Evolutionary conservation across 2,888 invertebrate genomes (phyloP).

Genomic region (Epicampocera succincta): DNA sequence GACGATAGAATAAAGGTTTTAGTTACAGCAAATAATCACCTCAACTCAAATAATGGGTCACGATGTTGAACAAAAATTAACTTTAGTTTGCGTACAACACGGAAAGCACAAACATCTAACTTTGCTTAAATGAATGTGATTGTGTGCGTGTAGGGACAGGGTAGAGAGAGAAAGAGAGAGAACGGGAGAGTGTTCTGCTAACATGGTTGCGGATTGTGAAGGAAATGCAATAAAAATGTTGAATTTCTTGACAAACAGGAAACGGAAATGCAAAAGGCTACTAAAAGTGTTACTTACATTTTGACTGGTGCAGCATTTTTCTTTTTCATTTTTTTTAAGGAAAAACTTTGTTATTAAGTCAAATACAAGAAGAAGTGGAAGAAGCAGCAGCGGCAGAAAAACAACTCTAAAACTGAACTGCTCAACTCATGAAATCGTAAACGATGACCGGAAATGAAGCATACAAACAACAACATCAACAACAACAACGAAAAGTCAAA

Average conservation of each 20-base stretch:
- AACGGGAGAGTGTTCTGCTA: neutral
- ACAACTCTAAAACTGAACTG: constrained; percentile 36
- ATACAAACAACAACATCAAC: constrained; percentile 17
- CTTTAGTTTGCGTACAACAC: constrained; percentile 44
- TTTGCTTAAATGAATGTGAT: neutral
- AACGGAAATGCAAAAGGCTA: constrained; percentile 63
- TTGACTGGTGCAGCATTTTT: neutral
- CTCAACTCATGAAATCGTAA: constrained; percentile 42
- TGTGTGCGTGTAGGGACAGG: neutral
- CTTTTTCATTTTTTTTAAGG: too few species aligned
- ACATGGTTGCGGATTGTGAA: constrained; percentile 10
- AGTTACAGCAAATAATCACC: constrained; percentile 57
- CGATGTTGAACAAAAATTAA: constrained; percentile 56
- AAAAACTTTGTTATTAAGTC: constrained; percentile 51
- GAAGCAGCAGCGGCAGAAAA: too few species aligned
- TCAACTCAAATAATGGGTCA: constrained; percentile 53
- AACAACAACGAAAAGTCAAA: neutral
- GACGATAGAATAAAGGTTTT: constrained; percentile 38
- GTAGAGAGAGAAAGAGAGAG: too few species aligned
- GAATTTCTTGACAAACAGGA: constrained; percentile 61
- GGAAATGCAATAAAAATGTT: constrained; percentile 64
- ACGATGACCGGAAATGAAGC: constrained; percentile 58
- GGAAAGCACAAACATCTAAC: constrained; percentile 34
- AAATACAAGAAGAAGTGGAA: constrained; percentile 31
- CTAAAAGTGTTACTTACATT: constrained; percentile 33